phyloP scores from a whole-genome alignment of 1,140 invertebrate species.

The Cyclina sinensis region DNA sequence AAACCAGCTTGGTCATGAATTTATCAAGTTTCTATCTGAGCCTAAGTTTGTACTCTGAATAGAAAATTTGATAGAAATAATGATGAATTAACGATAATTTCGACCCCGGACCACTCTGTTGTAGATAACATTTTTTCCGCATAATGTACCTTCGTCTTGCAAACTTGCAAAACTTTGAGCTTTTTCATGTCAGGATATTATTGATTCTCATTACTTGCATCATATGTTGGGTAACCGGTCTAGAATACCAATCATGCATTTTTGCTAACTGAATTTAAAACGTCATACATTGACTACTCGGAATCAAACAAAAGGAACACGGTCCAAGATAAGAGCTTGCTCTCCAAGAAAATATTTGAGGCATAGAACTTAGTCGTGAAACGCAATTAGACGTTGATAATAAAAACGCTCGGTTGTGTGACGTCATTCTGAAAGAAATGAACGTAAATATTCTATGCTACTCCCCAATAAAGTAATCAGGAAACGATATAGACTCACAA shows the following conservation, averaged over 20 bases:
- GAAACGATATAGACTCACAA: neutral
- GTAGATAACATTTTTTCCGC: slow-evolving; percentile 1
- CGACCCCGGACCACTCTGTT: neutral
- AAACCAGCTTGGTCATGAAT: slow-evolving; percentile 13
- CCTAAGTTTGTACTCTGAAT: neutral
- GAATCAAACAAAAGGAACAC: neutral
- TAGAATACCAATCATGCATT: neutral
- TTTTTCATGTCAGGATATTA: neutral
- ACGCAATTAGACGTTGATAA: neutral
- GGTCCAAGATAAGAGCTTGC: neutral
- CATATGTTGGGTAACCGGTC: neutral
- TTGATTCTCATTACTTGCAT: neutral
- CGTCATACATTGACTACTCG: neutral
- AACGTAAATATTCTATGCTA: neutral
- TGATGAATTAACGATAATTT: neutral
- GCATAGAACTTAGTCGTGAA: neutral
- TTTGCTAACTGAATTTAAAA: neutral
- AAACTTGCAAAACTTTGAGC: slow-evolving; percentile 6
- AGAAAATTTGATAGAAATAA: neutral
- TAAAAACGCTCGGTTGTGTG: neutral
- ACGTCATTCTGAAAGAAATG: neutral
- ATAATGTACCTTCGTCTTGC: neutral
- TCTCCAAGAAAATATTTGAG: neutral
- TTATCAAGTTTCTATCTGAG: neutral
- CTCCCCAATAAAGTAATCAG: neutral